phyloP scores from a whole-genome alignment of 2,797 vertebrate genomes.

The Helicolenus hilgendorfi region DNA sequence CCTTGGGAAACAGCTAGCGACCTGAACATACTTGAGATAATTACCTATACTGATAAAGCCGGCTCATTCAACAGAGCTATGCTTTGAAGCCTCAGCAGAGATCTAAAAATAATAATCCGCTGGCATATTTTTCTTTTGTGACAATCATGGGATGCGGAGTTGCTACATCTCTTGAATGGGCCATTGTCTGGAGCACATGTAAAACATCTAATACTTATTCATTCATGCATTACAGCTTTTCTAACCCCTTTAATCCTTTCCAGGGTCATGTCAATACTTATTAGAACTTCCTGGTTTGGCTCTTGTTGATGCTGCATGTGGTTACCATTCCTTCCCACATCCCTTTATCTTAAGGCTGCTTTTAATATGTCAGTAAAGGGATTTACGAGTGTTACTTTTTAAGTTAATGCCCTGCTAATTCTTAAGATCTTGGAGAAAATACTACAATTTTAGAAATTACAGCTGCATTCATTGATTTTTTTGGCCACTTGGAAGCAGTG shows the following conservation, averaged over 20 bases:
- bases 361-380: conserved; percentile 8
- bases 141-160: not conserved
- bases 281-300: conserved; percentile 29
- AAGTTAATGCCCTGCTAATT: conserved; percentile 13
- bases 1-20: not conserved
- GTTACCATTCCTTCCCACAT: not conserved
- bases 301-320: conserved; percentile 12
- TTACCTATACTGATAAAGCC: conserved; percentile 2
- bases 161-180: not conserved
- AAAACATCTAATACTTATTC: not conserved
- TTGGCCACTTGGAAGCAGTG: no score
- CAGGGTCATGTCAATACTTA: conserved; percentile 48
- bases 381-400: not conserved
- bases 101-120: not conserved
- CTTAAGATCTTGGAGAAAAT: not conserved
- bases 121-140: not conserved
- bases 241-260: not conserved
- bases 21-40: not conserved
- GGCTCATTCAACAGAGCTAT: not conserved
- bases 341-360: conserved; percentile 24
- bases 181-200: not conserved
- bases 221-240: not conserved
- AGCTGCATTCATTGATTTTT: not conserved
- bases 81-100: not conserved
- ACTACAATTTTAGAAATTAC: not conserved